Evolutionary conservation across 92 coral and sea anemone species (phyloP), one percentile per base, ranked within the genome.

Genomic region (Epizoanthus illoricatus): DNA sequence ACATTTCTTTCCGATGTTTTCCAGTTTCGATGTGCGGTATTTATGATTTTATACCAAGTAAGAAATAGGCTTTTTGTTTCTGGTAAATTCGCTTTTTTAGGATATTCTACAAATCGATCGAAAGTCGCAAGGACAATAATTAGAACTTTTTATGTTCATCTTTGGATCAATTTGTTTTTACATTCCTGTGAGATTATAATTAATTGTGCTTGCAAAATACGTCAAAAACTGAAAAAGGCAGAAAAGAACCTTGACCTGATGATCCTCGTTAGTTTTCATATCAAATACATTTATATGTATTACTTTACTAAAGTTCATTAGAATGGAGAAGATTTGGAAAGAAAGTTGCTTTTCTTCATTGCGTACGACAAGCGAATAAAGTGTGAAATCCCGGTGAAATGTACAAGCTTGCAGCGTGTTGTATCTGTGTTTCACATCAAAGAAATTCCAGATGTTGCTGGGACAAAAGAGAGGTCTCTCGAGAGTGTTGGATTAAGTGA

Each of bases 121-220:
- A 43, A 24, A 24, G 42, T 66, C 71, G 45, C 68, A 66, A 66
- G 71, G 43, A 68, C 20, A 36, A 23, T 68, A 16, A 33, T 68
- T 15, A 68, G 40, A 68, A 6, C 41, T 33, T 13, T 18, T 68
- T 68, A 24, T 64, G 28, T 21, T 33, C 24, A 64, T 1, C 13
- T 20, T 21, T 64, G 71, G 36, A 17, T 68, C 56, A 52, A 52
- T 66, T 68, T 68, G 71, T 66, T 11, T 64, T 19, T 68, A 42
- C 71, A 66, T 66, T 36, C 71, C 71, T 28, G 36, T 18, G 71
- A 33, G 71, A 66, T 33, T 36, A 66, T 5, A 18, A 13, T 33
- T 66, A 28, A 11, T 66, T 11, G 33, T 66, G 45, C 45, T 45
- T 45, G 52, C 52, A 45, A 45, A 45, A 5, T 45, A 45, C 9